Percentiles rank a stretch among this genome's conserved stretches.
These are phyloP conservation scores for Epirrhoe tristata DNA, from an alignment of 2,888 invertebrate genomes.

Conservation along the genomic window DNA sequence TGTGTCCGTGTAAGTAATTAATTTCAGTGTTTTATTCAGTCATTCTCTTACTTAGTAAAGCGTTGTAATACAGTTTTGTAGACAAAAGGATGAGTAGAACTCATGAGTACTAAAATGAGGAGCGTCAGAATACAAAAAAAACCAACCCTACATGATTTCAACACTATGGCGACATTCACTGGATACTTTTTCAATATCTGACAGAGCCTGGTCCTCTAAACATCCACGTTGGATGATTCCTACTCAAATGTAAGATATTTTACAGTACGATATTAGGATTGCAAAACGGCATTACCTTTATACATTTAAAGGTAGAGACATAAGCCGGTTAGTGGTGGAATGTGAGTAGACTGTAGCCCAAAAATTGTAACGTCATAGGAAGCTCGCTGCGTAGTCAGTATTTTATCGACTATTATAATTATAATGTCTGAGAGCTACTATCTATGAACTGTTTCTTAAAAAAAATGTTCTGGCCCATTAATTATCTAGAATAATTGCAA, in stretches of 20 bases:
- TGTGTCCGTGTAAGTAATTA: constrained; percentile 1
- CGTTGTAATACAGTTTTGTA: constrained; percentile 5
- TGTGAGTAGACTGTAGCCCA: too few relatives aligned
- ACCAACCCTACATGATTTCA: too few relatives aligned
- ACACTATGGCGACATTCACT: too few relatives aligned
- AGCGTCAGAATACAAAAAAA: constrained; percentile 9
- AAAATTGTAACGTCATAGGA: neutral
- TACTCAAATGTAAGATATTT: neutral
- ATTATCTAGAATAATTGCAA: neutral
- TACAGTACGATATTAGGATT: too few relatives aligned
- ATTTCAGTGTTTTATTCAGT: constrained; percentile 17
- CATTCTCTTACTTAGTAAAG: constrained; percentile 4
- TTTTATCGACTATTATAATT: neutral
- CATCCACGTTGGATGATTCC: too few relatives aligned
- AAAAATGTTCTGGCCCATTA: neutral
- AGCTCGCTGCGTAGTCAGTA: neutral
- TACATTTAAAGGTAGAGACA: too few relatives aligned
- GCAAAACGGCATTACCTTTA: too few relatives aligned
- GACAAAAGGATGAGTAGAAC: constrained; percentile 24
- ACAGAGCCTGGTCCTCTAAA: too few relatives aligned
- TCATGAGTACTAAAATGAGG: constrained; percentile 50
- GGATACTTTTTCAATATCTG: too few relatives aligned
- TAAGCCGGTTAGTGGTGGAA: too few relatives aligned
- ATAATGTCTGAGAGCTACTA: neutral
- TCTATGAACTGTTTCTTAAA: neutral